Evolutionary conservation across 2,888 invertebrate genomes (phyloP), one percentile per base, ranked within the genome.

Genomic region (Diarsia brunnea): DNA sequence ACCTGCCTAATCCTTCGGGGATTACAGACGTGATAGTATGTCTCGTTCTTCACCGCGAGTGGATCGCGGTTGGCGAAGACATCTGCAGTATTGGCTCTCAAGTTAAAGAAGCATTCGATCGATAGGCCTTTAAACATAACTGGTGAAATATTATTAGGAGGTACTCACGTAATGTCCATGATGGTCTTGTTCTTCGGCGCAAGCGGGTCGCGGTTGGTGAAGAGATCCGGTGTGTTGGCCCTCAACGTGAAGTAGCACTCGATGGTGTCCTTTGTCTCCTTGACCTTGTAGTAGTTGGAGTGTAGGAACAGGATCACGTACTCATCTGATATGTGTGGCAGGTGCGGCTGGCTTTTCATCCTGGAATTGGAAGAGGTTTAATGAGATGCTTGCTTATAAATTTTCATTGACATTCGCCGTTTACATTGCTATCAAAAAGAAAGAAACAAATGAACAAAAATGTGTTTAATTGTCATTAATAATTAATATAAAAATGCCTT

Each of bases 241-340:
- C 97, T 94, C 24, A 97, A 92, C 0, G 97, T 97, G 94, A 97
- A 97, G 90, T 97, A 97, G 83, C 94, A 94, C 84, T 96, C 96
- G 68, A 96, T 96, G 3, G 96, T 96, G 24, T 95, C 95, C 76
- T 96, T 96, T 19, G 96, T 95, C 91, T 96, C 96, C 79, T 95
- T 95, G 72, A 94, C 91, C 84, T 96, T 95, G 90, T 94, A 96
- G 90, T 95, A 96, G 91, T 96, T 96, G 75, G 97, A 97, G 93
- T 98, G 97, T 12, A 97, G 95, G 92, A 98, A 98, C 83, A 97
- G 93, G 86, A 97, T 94, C 78, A 97, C 94, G 93, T 97, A 97
- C 86, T 98, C 97, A 88, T 97, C 97, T 1, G 97, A 96, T 84
- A 97, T 97, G 87, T 97, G 94, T 0, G 97, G 97, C 79, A 97